phyloP scores from a whole-genome alignment of 2,113 vertebrate species.

The Dermatemys mawii region DNA sequence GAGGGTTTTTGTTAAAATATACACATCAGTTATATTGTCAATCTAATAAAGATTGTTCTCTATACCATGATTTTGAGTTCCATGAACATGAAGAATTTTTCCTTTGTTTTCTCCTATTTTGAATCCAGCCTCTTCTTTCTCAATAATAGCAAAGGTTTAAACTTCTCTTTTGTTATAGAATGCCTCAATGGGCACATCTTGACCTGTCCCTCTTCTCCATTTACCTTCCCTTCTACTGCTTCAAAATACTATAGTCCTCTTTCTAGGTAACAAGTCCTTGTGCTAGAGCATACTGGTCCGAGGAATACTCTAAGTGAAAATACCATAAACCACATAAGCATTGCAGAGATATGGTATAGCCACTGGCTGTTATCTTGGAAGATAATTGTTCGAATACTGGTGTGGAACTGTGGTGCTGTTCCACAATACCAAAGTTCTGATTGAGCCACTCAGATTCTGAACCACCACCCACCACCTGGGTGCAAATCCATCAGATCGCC shows the following conservation, averaged over 20 bases:
- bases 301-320: background rate
- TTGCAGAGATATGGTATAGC: background rate
- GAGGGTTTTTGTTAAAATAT: background rate
- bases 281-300: background rate
- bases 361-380: background rate
- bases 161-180: accelerated
- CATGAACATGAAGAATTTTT: background rate
- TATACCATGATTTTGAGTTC: background rate
- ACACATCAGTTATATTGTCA: background rate
- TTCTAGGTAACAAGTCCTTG: background rate
- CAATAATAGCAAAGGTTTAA: background rate
- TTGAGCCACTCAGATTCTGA: background rate
- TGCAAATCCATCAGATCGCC: too few species aligned
- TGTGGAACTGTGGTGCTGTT: background rate
- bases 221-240: background rate
- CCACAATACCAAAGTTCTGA: background rate
- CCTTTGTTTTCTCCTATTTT: background rate
- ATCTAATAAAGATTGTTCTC: background rate
- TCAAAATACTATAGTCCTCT: background rate
- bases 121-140: background rate
- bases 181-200: background rate
- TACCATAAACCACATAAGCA: background rate
- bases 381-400: background rate
- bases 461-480: background rate
- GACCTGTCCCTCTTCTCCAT: background rate